phyloP scores from a whole-genome alignment of 2,113 vertebrate species.

The Cyprinodon brontotheroides region DNA sequence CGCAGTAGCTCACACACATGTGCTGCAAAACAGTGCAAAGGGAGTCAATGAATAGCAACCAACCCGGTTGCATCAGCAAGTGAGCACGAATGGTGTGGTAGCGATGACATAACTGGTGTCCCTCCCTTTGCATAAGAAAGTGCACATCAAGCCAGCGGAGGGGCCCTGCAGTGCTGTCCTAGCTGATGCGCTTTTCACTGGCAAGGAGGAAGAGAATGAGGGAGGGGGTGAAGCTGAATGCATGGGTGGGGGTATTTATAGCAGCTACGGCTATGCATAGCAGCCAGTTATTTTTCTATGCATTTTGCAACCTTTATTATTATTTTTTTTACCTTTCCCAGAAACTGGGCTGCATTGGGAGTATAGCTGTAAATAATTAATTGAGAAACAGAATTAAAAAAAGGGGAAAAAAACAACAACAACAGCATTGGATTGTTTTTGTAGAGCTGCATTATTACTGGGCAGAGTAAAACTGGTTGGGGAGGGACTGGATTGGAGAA shows the following conservation, averaged over 20 bases:
- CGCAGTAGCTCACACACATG: conserved; percentile 55
- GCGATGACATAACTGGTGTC: conserved; percentile 75
- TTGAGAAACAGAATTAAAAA: conserved; percentile 10
- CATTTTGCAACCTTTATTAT: conserved; percentile 58
- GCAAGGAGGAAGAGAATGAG: conserved; percentile 35
- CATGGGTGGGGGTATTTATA: conserved; percentile 76
- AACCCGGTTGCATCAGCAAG: conserved; percentile 46
- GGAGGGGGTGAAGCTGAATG: conserved; percentile 35
- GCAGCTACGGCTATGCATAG: conserved; percentile 58
- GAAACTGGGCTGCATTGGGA: conserved; percentile 38
- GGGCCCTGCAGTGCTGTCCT: conserved; percentile 71
- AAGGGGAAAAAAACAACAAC: too few species aligned
- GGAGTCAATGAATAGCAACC: conserved; percentile 45
- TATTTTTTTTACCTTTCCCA: conserved; percentile 10
- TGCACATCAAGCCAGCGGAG: conserved; percentile 54
- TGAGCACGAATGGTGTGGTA: conserved; percentile 48
- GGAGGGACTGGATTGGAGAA: conserved; percentile 11
- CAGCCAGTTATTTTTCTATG: conserved; percentile 54
- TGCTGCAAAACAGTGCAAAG: conserved; percentile 42
- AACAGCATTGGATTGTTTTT: conserved; percentile 23
- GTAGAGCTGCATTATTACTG: conserved; percentile 43
- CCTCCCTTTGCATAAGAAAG: conserved; percentile 62
- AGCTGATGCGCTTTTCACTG: conserved; percentile 67
- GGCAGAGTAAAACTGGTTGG: conserved; percentile 29
- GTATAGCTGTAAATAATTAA: conserved; percentile 63